Evolutionary conservation across 1,140 invertebrate species (phyloP).

Genomic region (Drosophila nigromelanica): DNA sequence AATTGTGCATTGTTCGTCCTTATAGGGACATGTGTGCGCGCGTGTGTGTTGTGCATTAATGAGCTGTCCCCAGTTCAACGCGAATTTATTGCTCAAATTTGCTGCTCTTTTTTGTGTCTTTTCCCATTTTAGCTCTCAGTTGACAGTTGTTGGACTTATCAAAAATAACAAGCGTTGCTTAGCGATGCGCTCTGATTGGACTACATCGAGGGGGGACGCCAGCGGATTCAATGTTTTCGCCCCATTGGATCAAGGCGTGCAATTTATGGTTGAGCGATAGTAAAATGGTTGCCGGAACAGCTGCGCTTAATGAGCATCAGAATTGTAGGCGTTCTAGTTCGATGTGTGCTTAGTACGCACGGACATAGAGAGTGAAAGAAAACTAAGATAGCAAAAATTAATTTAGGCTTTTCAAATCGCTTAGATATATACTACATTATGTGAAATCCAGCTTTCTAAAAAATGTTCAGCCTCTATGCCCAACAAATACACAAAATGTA

Average conservation of each 20-base stretch:
- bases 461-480: too few relatives aligned
- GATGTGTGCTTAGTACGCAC: not conserved
- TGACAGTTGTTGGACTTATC: constrained; percentile 60
- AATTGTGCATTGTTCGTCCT: constrained; percentile 53
- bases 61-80: constrained; percentile 49
- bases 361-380: too few relatives aligned
- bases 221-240: constrained; percentile 3
- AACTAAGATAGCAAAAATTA: too few relatives aligned
- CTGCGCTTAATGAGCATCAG: constrained; percentile 53
- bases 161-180: constrained; percentile 36
- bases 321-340: constrained; percentile 16
- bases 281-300: constrained; percentile 35
- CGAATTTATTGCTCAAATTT: constrained; percentile 67
- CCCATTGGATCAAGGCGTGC: not conserved
- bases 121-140: constrained; percentile 9
- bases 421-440: too few relatives aligned
- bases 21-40: constrained; percentile 2
- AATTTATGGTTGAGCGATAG: constrained; percentile 54
- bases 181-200: constrained; percentile 6
- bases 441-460: too few relatives aligned
- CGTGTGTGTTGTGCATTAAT: constrained; percentile 62
- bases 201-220: constrained; percentile 5
- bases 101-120: constrained; percentile 26
- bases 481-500: too few relatives aligned
- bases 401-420: too few relatives aligned